phyloP scores from a whole-genome alignment of 2,797 vertebrate genomes.

The Channa striata region DNA sequence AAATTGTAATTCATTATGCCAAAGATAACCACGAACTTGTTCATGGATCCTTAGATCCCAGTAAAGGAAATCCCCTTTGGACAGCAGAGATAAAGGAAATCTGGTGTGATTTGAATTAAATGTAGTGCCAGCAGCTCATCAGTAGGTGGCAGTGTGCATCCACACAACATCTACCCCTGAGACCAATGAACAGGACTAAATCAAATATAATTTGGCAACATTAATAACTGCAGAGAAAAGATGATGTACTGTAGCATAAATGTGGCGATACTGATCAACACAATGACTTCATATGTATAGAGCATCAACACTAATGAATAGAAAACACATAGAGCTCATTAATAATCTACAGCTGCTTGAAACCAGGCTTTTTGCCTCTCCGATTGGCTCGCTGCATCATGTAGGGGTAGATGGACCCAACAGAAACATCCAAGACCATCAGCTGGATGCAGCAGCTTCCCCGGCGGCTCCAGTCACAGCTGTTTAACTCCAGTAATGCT shows the following conservation, averaged over 20 bases:
- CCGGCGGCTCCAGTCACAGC: conserved; percentile 66
- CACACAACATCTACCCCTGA: conserved; percentile 1
- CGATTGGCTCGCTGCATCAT: conserved; percentile 41
- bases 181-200: not conserved
- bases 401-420: conserved; percentile 33
- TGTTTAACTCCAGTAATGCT: conserved; percentile 73
- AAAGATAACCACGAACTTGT: conserved; percentile 42
- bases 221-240: conserved; percentile 8
- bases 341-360: conserved; percentile 10
- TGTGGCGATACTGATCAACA: conserved; percentile 7
- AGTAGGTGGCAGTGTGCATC: conserved; percentile 68
- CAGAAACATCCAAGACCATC: conserved; percentile 48
- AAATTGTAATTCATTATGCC: conserved; percentile 32
- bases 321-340: conserved; percentile 17
- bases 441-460: conserved; percentile 42
- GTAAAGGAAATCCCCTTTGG: conserved; percentile 32
- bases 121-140: not conserved
- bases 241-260: conserved; percentile 11
- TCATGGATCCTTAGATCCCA: conserved; percentile 36
- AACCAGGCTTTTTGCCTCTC: conserved; percentile 14
- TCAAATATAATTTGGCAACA: conserved; percentile 5
- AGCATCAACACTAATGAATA: conserved; percentile 23
- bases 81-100: conserved; percentile 27
- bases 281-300: conserved; percentile 13
- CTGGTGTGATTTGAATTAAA: not conserved